These are phyloP conservation scores for Cebidichthys violaceus DNA, from an alignment of 2,113 vertebrate genomes.

Conservation along the genomic window DNA sequence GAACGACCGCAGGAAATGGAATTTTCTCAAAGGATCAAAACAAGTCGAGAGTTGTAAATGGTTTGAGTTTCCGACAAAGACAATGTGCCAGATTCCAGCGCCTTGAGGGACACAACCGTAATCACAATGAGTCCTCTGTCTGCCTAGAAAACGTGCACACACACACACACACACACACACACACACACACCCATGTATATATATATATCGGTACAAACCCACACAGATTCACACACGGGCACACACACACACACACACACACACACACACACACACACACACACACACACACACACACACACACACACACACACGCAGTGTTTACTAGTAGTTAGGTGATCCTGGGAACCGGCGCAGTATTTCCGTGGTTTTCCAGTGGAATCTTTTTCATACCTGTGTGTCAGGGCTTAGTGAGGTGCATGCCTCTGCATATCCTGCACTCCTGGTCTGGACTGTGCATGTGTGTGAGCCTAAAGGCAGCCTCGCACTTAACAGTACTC, in stretches of 20 bases:
- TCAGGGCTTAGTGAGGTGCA: slow-evolving; percentile 70
- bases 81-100: slow-evolving; percentile 82
- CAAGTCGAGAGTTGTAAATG: slow-evolving; percentile 80
- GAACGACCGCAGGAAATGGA: slow-evolving; percentile 75
- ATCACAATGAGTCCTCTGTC: slow-evolving; percentile 81
- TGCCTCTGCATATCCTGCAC: slow-evolving; percentile 73
- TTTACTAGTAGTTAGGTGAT: slow-evolving; percentile 61
- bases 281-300: slow-evolving; percentile 15
- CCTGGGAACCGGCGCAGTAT: slow-evolving; percentile 59
- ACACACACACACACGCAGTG: slow-evolving; percentile 12
- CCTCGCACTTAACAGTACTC: slow-evolving; percentile 40
- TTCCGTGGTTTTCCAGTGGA: slow-evolving; percentile 63
- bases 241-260: slow-evolving; percentile 16
- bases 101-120: slow-evolving; percentile 74
- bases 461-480: slow-evolving; percentile 48
- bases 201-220: slow-evolving; percentile 24
- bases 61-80: slow-evolving; percentile 79
- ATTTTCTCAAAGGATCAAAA: slow-evolving; percentile 80
- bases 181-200: slow-evolving; percentile 15
- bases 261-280: not conserved
- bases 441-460: slow-evolving; percentile 20
- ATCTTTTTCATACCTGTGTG: slow-evolving; percentile 75
- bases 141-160: slow-evolving; percentile 49
- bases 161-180: slow-evolving; percentile 10
- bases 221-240: not conserved